Evolutionary conservation across 2,888 invertebrate species (phyloP), one percentile per base, ranked within the genome.

Genomic region (Latheticus oryzae): DNA sequence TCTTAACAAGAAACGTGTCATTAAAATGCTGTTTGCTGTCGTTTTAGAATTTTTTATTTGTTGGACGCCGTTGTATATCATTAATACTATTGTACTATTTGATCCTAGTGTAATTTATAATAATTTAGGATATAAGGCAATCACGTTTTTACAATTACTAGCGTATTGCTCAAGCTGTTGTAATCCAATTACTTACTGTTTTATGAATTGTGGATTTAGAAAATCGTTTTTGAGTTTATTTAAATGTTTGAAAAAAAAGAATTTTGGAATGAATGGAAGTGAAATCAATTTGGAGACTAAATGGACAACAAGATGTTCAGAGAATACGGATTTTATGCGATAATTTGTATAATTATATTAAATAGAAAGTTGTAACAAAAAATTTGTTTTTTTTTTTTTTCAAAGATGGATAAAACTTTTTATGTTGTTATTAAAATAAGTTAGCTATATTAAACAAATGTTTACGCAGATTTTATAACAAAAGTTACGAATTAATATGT

Each of bases 31-130:
- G 45, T 85, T 86, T 65, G 85, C 85, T 1, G 83, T 88, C 3
- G 87, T 88, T 1, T 73, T 86, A n/a, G 86, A 87, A 68, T 88
- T 88, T 74, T 88, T 88, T 75, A 78, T 87, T 42, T 88, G 87
- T 72, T 88, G 87, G 87, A 85, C 87, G 1, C 88, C 88, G 0
- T 73, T 85, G 2, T 86, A 84, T 68, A 77, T 84, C 62, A 78
- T 86, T 55, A 84, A 84, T 66, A 85, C 85, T 2, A 82, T 84
- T 73, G 80, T 80, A 11, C 73, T 83, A 11, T 83, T 84, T 67
- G 80, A 83, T 62, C 76, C 80, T 0, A 69, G 73, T 5, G 75
- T 79, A 13, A 59, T 85, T 3, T 82, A 83, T 67, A 75, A 78
- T 16, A 74, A 74, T 8, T 72, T 84, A 5, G 82, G 83, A 1